Base-by-base conservation (phyloP, 2,888 invertebrate species). In the Leucophora obtusa region DNA sequence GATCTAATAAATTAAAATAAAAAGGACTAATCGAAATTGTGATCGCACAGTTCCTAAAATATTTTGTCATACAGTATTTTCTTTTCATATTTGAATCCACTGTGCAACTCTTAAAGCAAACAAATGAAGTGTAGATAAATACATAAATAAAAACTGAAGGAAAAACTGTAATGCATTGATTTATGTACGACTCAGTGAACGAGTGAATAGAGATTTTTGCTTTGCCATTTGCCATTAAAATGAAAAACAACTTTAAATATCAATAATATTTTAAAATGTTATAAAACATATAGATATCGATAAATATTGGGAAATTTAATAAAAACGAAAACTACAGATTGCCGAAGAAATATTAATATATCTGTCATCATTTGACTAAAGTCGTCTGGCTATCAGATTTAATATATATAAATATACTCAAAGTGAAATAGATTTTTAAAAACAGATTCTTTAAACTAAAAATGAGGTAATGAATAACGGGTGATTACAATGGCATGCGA, bases 71-170 rank as follows among this genome's bases (percentile, higher is more conserved):
- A 28, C 3, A 28, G 21, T 7, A 6, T 6, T 28, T 28, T 7
- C 28, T 38, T 11, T 38, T 14, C 11, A 38, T 38, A 11, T 38
- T 38, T 38, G 4, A 38, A 3, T 38, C 38, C 63, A 50, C 56
- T 65, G 59, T 65, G 11, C 18, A 4, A 24, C 15, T 68, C 56
- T 62, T 59, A 28, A 58, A 73, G 58, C 63, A 73, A 79, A 69
- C 60, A 79, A 75, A 71, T 79, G 62, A 75, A 79, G 75, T 80
- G 75, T 62, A 72, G 66, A 68, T 53, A 75, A 72, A 72, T 71
- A 28, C 28, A 7, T 7, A 75, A 68, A 75, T 51, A 72, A 58
- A 24, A 43, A 35, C 24, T 9, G 33, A 28, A 59, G 17, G 15
- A 60, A 70, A 56, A 43, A 62, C 51, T 50, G 38, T 69, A 80